Evolutionary conservation across 2,113 vertebrate species (phyloP).

Genomic region (Pelobates fuscus): DNA sequence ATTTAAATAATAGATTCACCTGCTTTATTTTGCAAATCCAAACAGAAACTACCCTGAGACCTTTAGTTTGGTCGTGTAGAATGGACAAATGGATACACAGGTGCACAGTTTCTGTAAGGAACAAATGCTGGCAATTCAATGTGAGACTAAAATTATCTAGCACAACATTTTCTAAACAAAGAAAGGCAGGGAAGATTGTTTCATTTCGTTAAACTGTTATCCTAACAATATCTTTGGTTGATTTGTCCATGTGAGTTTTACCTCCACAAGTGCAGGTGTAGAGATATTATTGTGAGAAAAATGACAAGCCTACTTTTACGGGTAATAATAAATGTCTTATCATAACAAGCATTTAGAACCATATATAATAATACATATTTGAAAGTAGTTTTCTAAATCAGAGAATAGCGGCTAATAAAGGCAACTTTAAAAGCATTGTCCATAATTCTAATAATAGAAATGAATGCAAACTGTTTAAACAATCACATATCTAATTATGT

Average conservation of each 20-base stretch:
- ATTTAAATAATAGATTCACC: constrained; percentile 1
- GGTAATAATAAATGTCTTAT: background rate
- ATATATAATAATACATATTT: background rate
- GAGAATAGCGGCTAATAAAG: background rate
- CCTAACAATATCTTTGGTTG: background rate
- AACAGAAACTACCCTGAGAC: constrained; percentile 35
- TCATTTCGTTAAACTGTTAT: constrained; percentile 1
- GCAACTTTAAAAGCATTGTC: background rate
- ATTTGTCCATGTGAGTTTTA: constrained; percentile 2
- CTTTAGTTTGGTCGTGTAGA: constrained; percentile 8
- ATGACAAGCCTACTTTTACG: background rate
- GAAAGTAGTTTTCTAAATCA: background rate
- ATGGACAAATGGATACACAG: constrained; percentile 37
- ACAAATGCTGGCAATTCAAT: constrained; percentile 9
- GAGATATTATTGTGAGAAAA: background rate
- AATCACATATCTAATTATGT: too few species aligned
- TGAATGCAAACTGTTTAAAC: too few species aligned
- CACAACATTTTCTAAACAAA: constrained; percentile 24
- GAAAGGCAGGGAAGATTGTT: constrained; percentile 12
- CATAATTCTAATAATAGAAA: too few species aligned
- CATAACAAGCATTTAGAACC: background rate
- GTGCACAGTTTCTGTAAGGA: constrained; percentile 31
- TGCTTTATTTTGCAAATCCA: constrained; percentile 20
- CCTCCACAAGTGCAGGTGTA: constrained; percentile 12
- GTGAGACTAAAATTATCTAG: constrained; percentile 18